Percentiles rank a stretch among this genome's conserved stretches.
phyloP scores from a whole-genome alignment of 2,888 invertebrate genomes.

The Tortrix viridana region DNA sequence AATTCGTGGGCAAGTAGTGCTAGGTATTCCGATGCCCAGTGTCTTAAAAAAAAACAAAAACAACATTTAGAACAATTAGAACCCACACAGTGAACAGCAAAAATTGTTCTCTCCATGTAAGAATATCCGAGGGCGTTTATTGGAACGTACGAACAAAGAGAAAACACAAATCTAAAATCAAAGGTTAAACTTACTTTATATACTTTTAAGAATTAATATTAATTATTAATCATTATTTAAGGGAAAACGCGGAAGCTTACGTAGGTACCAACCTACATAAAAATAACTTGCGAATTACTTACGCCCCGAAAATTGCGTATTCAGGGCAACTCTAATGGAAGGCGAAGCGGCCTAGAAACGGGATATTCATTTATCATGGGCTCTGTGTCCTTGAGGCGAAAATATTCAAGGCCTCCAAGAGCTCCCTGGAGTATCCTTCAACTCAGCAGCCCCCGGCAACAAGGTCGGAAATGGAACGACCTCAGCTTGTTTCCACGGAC shows the following conservation, averaged over 20 bases:
- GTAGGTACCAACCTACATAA: constrained; percentile 17
- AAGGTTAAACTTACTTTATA: too few relatives aligned
- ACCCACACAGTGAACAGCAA: too few relatives aligned
- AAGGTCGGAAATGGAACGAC: constrained; percentile 58
- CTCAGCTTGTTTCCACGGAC: constrained; percentile 53
- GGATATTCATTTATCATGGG: constrained; percentile 73
- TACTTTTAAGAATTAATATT: too few relatives aligned
- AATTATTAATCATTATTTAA: too few relatives aligned
- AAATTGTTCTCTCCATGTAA: too few relatives aligned
- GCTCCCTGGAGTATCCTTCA: constrained; percentile 72
- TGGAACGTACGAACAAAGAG: too few relatives aligned
- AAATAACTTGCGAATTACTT: constrained; percentile 32
- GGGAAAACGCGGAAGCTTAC: constrained; percentile 8
- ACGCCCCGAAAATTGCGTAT: constrained; percentile 54
- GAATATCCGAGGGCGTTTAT: too few relatives aligned
- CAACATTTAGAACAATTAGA: too few relatives aligned
- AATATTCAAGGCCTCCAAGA: constrained; percentile 66
- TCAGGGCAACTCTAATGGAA: constrained; percentile 57
- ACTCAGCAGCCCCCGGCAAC: constrained; percentile 55
- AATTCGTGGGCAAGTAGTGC: too few relatives aligned
- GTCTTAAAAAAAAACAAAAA: too few relatives aligned
- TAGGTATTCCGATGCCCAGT: too few relatives aligned
- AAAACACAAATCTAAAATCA: too few relatives aligned
- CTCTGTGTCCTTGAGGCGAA: constrained; percentile 70
- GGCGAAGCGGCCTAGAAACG: constrained; percentile 68